phyloP scores from a whole-genome alignment of 2,113 vertebrate genomes.

The Cyprinodon variegatus region DNA sequence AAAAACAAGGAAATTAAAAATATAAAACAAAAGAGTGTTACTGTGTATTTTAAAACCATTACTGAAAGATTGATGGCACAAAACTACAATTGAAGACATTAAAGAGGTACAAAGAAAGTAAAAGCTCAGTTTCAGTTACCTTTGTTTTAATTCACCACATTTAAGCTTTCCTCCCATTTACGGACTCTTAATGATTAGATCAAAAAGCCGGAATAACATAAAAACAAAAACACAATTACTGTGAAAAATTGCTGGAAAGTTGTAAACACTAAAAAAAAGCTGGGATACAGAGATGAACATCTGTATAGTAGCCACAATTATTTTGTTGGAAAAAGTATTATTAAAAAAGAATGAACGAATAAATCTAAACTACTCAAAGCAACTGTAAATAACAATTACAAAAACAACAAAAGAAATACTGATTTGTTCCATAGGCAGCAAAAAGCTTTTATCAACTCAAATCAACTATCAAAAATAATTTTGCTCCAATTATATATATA shows the following conservation, averaged over 20 bases:
- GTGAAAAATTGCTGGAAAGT: neutral
- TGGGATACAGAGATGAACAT: no score
- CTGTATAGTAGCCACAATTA: neutral
- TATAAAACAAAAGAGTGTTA: no score
- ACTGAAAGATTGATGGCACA: neutral
- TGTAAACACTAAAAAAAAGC: no score
- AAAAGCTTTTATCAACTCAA: neutral
- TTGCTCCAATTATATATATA: no score
- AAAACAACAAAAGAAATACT: neutral
- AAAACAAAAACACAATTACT: no score
- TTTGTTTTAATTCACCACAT: neutral
- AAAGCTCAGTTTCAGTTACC: neutral
- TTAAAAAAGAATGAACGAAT: neutral
- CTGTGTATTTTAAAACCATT: neutral
- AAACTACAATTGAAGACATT: neutral
- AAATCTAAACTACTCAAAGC: neutral
- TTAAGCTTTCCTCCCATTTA: neutral
- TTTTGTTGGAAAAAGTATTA: neutral
- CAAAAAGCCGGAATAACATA: neutral
- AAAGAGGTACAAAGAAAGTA: neutral
- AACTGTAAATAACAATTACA: neutral
- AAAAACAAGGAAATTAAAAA: no score
- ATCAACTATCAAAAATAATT: neutral
- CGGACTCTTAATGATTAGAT: neutral
- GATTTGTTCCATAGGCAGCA: neutral